phyloP scores from a whole-genome alignment of 2,797 vertebrate species.

The Cichlasoma orientale region DNA sequence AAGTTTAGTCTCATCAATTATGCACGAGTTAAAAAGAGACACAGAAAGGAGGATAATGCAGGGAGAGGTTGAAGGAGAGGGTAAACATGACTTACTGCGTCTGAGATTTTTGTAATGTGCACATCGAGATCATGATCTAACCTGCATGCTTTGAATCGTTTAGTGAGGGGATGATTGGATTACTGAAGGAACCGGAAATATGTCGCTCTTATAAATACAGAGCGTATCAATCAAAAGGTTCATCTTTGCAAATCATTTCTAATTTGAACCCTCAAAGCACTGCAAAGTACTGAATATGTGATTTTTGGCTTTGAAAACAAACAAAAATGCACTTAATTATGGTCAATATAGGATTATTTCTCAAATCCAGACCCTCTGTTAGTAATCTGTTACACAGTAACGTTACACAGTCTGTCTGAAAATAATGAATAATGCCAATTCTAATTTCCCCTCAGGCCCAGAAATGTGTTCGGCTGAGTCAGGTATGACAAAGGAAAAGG shows the following conservation, averaged over 20 bases:
- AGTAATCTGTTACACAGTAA: no score
- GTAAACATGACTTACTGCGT: background rate
- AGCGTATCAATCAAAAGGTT: background rate
- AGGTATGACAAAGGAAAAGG: background rate
- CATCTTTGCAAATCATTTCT: background rate
- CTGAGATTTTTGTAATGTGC: no score
- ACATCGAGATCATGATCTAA: background rate
- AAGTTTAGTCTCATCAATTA: background rate
- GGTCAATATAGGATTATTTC: no score
- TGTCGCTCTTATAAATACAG: background rate
- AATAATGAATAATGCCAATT: no score
- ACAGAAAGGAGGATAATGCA: background rate
- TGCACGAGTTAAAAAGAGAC: background rate
- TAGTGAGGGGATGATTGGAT: background rate
- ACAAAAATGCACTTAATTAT: no score
- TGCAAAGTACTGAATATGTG: background rate
- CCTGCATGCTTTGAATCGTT: background rate
- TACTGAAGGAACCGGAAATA: background rate
- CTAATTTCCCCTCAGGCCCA: no score
- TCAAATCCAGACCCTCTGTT: no score
- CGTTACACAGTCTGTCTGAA: no score
- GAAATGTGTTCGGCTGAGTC: no score
- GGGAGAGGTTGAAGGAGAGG: background rate
- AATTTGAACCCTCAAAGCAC: background rate
- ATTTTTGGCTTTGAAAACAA: background rate